Percentiles rank a stretch among this genome's conserved stretches.
These are phyloP conservation scores for Brachyalestes nurse DNA, from an alignment of 2,797 vertebrate species.

Conservation along the genomic window DNA sequence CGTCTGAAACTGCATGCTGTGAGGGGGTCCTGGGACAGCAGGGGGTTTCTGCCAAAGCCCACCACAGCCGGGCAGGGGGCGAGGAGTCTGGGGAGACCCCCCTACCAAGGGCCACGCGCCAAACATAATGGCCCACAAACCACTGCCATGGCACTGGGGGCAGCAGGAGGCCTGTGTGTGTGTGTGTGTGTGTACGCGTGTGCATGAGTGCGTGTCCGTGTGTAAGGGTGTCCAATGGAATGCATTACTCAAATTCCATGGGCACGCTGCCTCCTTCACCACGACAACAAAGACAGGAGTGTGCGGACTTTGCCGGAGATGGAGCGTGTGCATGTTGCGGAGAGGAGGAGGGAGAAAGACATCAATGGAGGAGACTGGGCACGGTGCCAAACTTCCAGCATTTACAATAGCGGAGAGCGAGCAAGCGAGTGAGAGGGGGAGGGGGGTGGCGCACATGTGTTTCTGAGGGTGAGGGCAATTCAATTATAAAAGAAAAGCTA, in stretches of 20 bases:
- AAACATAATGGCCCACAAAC: slow-evolving; percentile 80
- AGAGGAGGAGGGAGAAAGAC: slow-evolving; percentile 58
- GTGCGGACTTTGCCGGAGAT: slow-evolving; percentile 52
- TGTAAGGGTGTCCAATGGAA: slow-evolving; percentile 59
- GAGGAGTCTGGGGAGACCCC: slow-evolving; percentile 58
- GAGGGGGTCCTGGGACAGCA: slow-evolving; percentile 73
- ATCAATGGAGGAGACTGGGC: slow-evolving; percentile 64
- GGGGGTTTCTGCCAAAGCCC: slow-evolving; percentile 73
- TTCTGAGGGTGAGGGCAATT: slow-evolving; percentile 52
- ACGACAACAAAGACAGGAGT: slow-evolving; percentile 70
- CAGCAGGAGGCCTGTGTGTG: slow-evolving; percentile 50
- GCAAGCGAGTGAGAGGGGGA: slow-evolving; percentile 8
- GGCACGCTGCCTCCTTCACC: slow-evolving; percentile 73
- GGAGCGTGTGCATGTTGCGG: slow-evolving; percentile 10
- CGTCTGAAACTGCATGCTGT: slow-evolving; percentile 15
- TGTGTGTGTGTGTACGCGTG: slow-evolving; percentile 55
- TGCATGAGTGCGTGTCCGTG: slow-evolving; percentile 35
- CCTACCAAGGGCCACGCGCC: slow-evolving; percentile 78
- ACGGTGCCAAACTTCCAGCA: slow-evolving; percentile 58
- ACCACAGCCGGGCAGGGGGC: slow-evolving; percentile 68
- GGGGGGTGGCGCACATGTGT: slow-evolving; percentile 21
- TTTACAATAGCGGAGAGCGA: slow-evolving; percentile 54
- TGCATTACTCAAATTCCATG: slow-evolving; percentile 74
- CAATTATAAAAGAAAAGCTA: slow-evolving; percentile 49
- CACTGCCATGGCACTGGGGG: slow-evolving; percentile 71